Conservation (phyloP, 2,888 invertebrate genomes). For the Erebia aethiops region DNA sequence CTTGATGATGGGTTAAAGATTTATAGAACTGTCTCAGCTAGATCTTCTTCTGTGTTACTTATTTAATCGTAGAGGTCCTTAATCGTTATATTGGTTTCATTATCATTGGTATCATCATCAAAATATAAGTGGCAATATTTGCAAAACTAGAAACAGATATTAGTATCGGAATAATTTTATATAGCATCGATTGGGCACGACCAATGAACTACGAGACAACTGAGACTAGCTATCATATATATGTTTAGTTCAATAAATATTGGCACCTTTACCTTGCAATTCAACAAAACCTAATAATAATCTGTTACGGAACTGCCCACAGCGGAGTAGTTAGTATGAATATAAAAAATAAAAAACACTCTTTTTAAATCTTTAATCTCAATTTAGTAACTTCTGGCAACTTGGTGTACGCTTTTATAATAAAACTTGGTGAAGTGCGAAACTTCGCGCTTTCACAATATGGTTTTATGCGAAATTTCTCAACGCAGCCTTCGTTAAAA, state of each 20-base stretch:
- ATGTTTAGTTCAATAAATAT: not conserved
- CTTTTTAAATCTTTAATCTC: constrained; percentile 10
- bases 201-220: too few relatives aligned
- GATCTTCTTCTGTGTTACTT: not conserved
- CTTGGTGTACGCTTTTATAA: constrained; percentile 22
- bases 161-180: too few relatives aligned
- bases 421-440: constrained; percentile 26
- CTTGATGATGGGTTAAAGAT: not conserved
- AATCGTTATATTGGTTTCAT: too few relatives aligned
- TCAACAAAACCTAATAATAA: constrained; percentile 4
- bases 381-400: constrained; percentile 9
- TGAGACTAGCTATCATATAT: not conserved
- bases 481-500: constrained; percentile 25
- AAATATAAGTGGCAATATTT: not conserved
- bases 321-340: not conserved
- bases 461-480: constrained; percentile 29
- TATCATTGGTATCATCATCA: not conserved
- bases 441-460: constrained; percentile 33
- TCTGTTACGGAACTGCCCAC: not conserved
- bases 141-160: not conserved
- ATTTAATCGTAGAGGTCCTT: too few relatives aligned
- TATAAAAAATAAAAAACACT: not conserved
- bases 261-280: not conserved
- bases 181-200: too few relatives aligned
- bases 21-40: not conserved